Percentiles rank a stretch among this genome's conserved stretches.
phyloP scores from a whole-genome alignment of 2,797 vertebrate species.

The Erpetoichthys calabaricus region DNA sequence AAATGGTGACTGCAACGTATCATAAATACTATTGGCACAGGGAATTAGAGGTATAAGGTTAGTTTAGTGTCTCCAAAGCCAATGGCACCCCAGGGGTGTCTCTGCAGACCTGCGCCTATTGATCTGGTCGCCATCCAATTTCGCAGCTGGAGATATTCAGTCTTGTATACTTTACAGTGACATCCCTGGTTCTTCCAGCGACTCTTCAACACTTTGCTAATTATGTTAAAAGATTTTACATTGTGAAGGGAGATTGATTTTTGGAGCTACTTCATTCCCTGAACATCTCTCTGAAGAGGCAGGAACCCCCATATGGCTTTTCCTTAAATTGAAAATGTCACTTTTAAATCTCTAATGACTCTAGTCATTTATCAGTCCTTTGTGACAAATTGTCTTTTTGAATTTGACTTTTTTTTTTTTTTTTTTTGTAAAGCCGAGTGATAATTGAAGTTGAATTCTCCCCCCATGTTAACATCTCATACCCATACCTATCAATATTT shows the following conservation, averaged over 20 bases:
- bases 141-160: slow-evolving; percentile 3
- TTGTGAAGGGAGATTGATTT: slow-evolving; percentile 24
- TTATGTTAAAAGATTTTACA: slow-evolving; percentile 15
- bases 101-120: slow-evolving; percentile 6
- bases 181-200: slow-evolving; percentile 9
- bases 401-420: slow-evolving; percentile 4
- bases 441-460: too few relatives aligned
- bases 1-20: slow-evolving; percentile 15
- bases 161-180: slow-evolving; percentile 2
- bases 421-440: neutral
- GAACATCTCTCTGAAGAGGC: slow-evolving; percentile 20
- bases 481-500: too few relatives aligned
- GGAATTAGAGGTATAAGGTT: slow-evolving; percentile 12
- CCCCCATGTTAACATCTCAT: too few relatives aligned
- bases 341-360: slow-evolving; percentile 7
- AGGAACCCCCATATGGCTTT: slow-evolving; percentile 9
- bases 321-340: slow-evolving; percentile 22
- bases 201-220: slow-evolving; percentile 17
- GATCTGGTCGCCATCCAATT: slow-evolving; percentile 5
- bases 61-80: slow-evolving; percentile 11
- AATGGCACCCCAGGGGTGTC: neutral
- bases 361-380: slow-evolving; percentile 10
- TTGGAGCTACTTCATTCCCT: slow-evolving; percentile 10
- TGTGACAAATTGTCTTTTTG: slow-evolving; percentile 5
- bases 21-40: slow-evolving; percentile 22